Percentiles rank a stretch among this genome's conserved stretches.
phyloP scores from a whole-genome alignment of 2,888 invertebrate genomes.

The Coecobrya sp. region DNA sequence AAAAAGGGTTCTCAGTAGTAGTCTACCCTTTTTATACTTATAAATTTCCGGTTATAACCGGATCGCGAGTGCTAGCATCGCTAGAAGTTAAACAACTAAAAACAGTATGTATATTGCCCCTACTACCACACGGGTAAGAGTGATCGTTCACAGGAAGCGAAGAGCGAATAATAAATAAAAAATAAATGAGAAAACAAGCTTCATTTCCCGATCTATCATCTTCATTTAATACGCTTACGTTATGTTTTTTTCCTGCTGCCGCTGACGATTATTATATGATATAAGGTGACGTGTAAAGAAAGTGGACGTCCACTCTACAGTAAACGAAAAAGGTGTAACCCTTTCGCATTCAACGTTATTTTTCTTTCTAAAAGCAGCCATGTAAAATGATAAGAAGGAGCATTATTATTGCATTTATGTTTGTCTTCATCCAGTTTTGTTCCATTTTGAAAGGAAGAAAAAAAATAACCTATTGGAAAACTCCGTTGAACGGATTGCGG shows the following conservation, averaged over 20 bases:
- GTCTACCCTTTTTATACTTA: too few relatives aligned
- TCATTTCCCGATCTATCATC: constrained; percentile 62
- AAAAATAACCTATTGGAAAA: background rate
- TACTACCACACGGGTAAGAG: background rate
- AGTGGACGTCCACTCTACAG: too few relatives aligned
- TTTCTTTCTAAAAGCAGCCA: background rate
- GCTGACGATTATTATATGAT: background rate
- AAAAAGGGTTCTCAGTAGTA: too few relatives aligned
- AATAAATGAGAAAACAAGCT: constrained; percentile 69
- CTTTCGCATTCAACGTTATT: background rate
- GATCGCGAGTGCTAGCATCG: too few relatives aligned
- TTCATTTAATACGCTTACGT: constrained; percentile 12
- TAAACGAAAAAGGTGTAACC: background rate
- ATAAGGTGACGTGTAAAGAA: background rate
- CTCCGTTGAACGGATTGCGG: constrained; percentile 3
- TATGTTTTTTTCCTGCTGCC: background rate
- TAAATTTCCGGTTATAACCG: too few relatives aligned
- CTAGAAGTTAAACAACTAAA: too few relatives aligned
- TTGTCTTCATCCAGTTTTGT: constrained; percentile 41
- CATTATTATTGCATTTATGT: background rate
- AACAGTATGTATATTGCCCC: too few relatives aligned
- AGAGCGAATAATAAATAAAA: constrained; percentile 35
- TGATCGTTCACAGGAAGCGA: constrained; percentile 62
- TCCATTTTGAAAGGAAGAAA: background rate
- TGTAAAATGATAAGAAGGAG: background rate